Conservation (phyloP, 1,140 invertebrate species). For the Agraylea sexmaculata region DNA sequence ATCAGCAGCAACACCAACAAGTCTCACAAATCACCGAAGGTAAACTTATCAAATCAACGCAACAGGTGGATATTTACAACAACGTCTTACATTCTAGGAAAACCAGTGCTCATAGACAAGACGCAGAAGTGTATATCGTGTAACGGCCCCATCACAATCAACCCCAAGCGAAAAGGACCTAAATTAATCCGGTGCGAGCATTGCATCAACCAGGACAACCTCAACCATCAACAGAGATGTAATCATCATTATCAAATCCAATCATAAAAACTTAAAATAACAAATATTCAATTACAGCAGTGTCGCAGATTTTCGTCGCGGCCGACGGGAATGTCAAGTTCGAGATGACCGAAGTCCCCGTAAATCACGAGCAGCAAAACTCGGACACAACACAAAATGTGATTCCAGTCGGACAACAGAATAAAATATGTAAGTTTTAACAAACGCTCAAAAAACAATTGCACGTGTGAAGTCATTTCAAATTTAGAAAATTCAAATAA, state of each 20-base stretch:
- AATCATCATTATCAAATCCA: neutral
- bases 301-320: conserved; percentile 50
- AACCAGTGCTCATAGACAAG: conserved; percentile 28
- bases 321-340: conserved; percentile 45
- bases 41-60: conserved; percentile 2
- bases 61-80: no score
- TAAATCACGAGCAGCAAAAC: conserved; percentile 27
- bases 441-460: neutral
- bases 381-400: conserved; percentile 33
- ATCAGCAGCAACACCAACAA: conserved; percentile 23
- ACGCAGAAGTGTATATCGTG: conserved; percentile 44
- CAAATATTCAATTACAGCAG: conserved; percentile 34
- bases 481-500: neutral
- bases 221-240: conserved; percentile 16
- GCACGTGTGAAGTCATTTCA: neutral
- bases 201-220: conserved; percentile 44
- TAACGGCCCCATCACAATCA: conserved; percentile 40
- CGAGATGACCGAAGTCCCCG: conserved; percentile 39
- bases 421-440: conserved; percentile 30
- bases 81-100: conserved; percentile 3
- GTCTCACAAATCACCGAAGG: conserved; percentile 15
- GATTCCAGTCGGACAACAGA: conserved; percentile 25
- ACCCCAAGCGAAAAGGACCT: conserved; percentile 45
- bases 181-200: conserved; percentile 46
- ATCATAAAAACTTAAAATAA: neutral